phyloP scores from a whole-genome alignment of 2,888 invertebrate species.

The Argyra leucocephala region DNA sequence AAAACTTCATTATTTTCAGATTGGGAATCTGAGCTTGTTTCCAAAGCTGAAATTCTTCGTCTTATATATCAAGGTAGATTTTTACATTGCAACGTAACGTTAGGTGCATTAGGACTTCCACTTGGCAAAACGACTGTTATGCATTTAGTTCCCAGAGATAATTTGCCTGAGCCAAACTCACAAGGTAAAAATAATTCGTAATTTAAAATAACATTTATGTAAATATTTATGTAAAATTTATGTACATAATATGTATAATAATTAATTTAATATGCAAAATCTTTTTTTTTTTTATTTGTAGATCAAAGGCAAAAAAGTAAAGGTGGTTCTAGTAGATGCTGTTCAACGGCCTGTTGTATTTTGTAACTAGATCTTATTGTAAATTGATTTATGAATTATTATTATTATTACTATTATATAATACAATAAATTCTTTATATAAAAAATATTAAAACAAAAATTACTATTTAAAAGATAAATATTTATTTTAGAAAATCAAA shows the following conservation, averaged over 20 bases:
- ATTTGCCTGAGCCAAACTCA: constrained; percentile 97
- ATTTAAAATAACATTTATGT: constrained; percentile 24
- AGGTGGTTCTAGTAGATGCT: constrained; percentile 90
- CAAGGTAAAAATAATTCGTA: constrained; percentile 55
- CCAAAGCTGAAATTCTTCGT: constrained; percentile 93
- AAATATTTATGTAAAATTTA: neutral
- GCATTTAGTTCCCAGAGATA: constrained; percentile 99
- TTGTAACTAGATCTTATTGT: constrained; percentile 55
- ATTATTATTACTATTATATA: constrained; percentile 19
- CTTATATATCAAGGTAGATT: constrained; percentile 99
- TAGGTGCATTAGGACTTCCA: constrained; percentile 93
- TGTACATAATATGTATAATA: no score
- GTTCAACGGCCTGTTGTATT: constrained; percentile 87
- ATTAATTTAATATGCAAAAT: no score
- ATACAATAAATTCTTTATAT: constrained; percentile 13
- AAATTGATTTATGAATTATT: constrained; percentile 24
- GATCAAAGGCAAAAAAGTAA: constrained; percentile 94
- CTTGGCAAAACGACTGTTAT: constrained; percentile 98
- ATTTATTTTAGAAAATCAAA: constrained; percentile 11
- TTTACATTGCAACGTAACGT: constrained; percentile 97
- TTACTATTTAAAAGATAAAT: constrained; percentile 7
- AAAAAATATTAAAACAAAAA: constrained; percentile 14
- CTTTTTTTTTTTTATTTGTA: constrained; percentile 46
- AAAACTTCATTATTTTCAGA: constrained; percentile 54
- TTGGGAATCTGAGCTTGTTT: constrained; percentile 92